phyloP scores from a whole-genome alignment of 2,113 vertebrate species.

The Porphyrio hochstetteri region DNA sequence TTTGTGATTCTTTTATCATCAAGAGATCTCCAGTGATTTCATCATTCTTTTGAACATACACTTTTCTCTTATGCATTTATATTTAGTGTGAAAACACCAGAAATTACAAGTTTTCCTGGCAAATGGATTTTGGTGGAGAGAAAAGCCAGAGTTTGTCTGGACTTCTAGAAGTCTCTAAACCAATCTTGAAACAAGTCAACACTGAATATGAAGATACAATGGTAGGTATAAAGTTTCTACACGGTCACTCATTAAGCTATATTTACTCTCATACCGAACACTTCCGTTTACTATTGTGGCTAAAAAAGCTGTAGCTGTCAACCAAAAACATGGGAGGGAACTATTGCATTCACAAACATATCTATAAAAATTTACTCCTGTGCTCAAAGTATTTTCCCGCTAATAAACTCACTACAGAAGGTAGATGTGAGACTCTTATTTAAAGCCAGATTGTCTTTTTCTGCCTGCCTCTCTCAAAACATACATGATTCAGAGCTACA shows the following conservation, averaged over 20 bases:
- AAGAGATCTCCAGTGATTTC: background rate
- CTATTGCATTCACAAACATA: background rate
- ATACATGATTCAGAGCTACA: background rate
- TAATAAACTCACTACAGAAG: background rate
- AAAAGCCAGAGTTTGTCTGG: background rate
- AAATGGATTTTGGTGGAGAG: background rate
- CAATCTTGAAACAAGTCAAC: background rate
- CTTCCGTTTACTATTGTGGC: background rate
- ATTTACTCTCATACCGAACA: background rate
- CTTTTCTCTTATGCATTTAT: background rate
- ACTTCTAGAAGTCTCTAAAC: background rate
- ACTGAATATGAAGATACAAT: background rate
- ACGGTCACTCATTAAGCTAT: background rate
- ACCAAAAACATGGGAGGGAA: background rate
- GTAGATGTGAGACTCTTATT: background rate
- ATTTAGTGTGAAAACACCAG: background rate
- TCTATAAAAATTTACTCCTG: background rate
- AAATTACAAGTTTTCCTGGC: background rate
- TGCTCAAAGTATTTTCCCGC: background rate
- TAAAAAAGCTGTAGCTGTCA: background rate
- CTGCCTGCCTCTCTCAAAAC: background rate
- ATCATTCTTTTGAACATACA: background rate
- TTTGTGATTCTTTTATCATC: background rate
- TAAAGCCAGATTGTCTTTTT: background rate
- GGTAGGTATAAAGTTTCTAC: background rate